phyloP scores from a whole-genome alignment of 2,888 invertebrate genomes.

The Congeria kusceri region DNA sequence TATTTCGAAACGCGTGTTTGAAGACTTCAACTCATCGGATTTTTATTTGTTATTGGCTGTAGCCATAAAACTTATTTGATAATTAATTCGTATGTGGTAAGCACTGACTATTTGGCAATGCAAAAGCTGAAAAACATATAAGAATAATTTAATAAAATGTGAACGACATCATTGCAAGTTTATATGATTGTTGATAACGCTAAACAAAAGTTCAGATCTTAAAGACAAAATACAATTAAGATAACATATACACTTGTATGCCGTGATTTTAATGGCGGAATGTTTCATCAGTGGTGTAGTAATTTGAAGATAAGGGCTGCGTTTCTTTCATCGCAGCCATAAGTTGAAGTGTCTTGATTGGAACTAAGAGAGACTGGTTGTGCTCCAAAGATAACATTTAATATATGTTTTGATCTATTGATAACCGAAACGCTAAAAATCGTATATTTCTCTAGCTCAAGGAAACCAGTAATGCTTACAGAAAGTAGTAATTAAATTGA shows the following conservation, averaged over 20 bases:
- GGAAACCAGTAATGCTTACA: background rate
- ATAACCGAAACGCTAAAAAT: constrained; percentile 52
- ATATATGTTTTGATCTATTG: constrained; percentile 58
- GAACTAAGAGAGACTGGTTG: constrained; percentile 17
- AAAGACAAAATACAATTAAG: background rate
- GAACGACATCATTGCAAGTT: constrained; percentile 5
- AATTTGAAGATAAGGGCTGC: constrained; percentile 33
- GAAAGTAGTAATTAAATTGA: background rate
- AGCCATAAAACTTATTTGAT: too few species aligned
- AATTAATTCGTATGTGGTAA: too few species aligned
- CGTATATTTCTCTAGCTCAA: constrained; percentile 34
- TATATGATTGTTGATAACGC: constrained; percentile 2
- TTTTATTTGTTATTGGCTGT: too few species aligned
- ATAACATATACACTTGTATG: constrained; percentile 21
- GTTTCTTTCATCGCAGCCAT: constrained; percentile 44
- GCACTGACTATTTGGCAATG: too few species aligned
- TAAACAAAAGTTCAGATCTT: too few species aligned
- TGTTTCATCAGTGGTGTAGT: constrained; percentile 46
- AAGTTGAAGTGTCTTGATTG: constrained; percentile 22
- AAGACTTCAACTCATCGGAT: too few species aligned
- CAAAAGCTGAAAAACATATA: too few species aligned
- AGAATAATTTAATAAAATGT: too few species aligned
- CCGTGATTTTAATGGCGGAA: constrained; percentile 38
- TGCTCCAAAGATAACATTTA: constrained; percentile 49
- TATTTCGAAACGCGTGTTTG: too few species aligned